Conservation (phyloP, 37 sponge, comb jelly and placozoan species). For the Oopsacas minuta region DNA sequence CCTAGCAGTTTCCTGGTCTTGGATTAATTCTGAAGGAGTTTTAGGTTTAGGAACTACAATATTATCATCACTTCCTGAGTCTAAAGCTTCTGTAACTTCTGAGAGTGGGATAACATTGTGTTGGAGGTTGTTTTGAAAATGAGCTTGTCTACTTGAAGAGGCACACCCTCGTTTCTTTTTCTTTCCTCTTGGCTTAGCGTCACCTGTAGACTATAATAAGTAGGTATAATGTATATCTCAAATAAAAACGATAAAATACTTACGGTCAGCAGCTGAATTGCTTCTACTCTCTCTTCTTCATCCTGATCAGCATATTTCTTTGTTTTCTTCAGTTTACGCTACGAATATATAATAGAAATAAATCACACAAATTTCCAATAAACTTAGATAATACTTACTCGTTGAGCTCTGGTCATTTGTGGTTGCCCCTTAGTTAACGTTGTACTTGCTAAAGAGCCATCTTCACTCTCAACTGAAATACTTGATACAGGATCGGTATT, state of each 20-base stretch:
- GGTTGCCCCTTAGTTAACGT: neutral
- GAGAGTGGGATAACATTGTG: neutral
- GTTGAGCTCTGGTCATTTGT: constrained; percentile 2
- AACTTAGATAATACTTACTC: neutral
- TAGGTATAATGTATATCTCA: neutral
- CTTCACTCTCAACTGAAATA: neutral
- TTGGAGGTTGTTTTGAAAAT: neutral
- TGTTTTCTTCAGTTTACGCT: constrained; percentile 71
- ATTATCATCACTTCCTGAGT: neutral
- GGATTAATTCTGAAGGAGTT: neutral
- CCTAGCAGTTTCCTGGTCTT: neutral
- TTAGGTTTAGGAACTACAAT: neutral
- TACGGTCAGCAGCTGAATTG: constrained; percentile 57
- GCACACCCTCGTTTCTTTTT: neutral
- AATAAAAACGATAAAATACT: constrained; percentile 10
- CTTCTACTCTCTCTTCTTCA: constrained; percentile 65
- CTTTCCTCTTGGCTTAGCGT: neutral
- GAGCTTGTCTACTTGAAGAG: neutral
- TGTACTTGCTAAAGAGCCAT: neutral
- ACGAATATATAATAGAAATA: neutral
- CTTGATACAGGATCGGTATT: neutral
- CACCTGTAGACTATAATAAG: constrained; percentile 44
- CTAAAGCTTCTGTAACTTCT: neutral
- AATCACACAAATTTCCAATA: neutral
- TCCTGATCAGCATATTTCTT: constrained; percentile 85